A percentile compares a stretch with the other conserved stretches of the same genome.
Evolutionary conservation across 2,888 invertebrate species (phyloP).

Genomic region (Sipha maydis): DNA sequence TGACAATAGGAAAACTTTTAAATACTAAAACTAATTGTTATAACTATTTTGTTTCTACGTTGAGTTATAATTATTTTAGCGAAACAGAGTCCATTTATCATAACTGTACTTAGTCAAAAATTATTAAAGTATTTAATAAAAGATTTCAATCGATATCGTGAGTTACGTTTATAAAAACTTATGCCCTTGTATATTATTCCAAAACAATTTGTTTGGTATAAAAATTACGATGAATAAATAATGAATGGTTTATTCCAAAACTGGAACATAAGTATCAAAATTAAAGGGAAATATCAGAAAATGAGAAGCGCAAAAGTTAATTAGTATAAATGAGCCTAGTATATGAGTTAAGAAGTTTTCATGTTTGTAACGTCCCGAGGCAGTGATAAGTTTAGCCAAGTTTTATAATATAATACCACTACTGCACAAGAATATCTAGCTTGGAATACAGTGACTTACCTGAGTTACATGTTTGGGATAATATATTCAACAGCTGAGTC

Average conservation of each 20-base stretch:
- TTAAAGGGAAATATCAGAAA: not conserved
- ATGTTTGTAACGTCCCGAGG: slow-evolving; percentile 35
- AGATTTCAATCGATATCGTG: no score
- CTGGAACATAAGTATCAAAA: not conserved
- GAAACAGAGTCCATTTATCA: no score
- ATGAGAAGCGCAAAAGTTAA: slow-evolving; percentile 33
- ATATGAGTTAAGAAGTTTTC: slow-evolving; percentile 35
- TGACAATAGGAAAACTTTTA: no score
- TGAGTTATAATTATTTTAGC: no score
- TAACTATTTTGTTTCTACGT: no score
- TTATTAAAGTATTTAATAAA: no score
- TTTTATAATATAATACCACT: slow-evolving; percentile 21
- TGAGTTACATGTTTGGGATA: not conserved
- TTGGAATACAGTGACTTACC: slow-evolving; percentile 14
- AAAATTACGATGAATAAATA: slow-evolving; percentile 7
- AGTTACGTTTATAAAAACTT: not conserved
- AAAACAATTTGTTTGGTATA: not conserved
- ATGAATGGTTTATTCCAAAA: not conserved
- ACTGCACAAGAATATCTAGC: not conserved
- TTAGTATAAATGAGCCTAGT: slow-evolving; percentile 34
- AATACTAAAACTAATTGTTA: no score
- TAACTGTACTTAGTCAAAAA: no score
- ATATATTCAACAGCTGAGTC: not conserved
- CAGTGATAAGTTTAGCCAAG: slow-evolving; percentile 45
- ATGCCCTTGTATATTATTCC: no score